Evolutionary conservation across 2,797 vertebrate genomes (phyloP).

Genomic region (Sarcophilus harrisii): DNA sequence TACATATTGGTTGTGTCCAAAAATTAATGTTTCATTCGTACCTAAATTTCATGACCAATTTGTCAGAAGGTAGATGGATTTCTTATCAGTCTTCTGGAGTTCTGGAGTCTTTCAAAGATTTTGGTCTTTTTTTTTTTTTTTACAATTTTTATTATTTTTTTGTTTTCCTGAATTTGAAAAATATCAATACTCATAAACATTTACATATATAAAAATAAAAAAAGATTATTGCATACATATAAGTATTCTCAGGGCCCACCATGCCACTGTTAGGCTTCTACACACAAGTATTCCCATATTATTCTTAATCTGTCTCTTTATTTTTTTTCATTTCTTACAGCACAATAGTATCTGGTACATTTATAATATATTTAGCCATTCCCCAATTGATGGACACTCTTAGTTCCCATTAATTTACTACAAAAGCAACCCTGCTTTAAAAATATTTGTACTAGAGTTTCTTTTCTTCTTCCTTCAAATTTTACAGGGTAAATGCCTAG

Average conservation of each 20-base stretch:
- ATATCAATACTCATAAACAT: not conserved
- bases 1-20: not conserved
- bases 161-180: not conserved
- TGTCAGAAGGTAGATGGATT: not conserved
- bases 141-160: not conserved
- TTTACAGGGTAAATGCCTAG: not conserved
- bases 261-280: not conserved
- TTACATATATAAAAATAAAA: not conserved
- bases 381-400: not conserved
- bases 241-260: not conserved
- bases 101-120: not conserved
- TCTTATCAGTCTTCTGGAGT: not conserved
- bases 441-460: not conserved
- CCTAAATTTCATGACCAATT: not conserved
- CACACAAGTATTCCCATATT: not conserved
- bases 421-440: not conserved
- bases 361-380: not conserved
- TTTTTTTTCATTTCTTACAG: not conserved
- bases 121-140: not conserved
- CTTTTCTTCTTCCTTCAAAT: not conserved
- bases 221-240: not conserved
- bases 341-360: not conserved
- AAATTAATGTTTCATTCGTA: not conserved
- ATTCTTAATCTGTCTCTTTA: not conserved
- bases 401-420: not conserved